These are phyloP conservation scores for Perca schrenkii DNA, from an alignment of 2,113 vertebrate species.

Conservation along the genomic window DNA sequence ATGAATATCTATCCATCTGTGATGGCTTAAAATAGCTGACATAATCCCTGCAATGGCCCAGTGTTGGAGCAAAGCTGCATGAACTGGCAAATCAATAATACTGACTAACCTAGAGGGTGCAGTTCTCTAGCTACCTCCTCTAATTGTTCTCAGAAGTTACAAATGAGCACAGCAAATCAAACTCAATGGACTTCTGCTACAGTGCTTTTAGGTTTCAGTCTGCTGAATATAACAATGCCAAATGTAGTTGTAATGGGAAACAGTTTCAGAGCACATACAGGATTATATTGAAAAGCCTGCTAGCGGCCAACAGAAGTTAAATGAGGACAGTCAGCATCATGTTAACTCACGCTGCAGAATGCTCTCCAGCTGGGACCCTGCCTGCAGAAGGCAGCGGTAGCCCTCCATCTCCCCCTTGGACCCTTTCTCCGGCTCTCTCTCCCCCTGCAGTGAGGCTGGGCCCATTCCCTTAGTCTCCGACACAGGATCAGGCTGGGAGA, in stretches of 20 bases:
- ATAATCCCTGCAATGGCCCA: conserved; percentile 70
- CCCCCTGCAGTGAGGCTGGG: conserved; percentile 77
- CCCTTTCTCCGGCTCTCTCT: conserved; percentile 66
- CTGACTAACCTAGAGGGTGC: neutral
- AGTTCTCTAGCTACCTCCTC: conserved; percentile 29
- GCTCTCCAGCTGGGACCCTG: conserved; percentile 85
- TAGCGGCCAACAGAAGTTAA: conserved; percentile 1
- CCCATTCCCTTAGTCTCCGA: conserved; percentile 76
- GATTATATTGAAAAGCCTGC: conserved; percentile 26
- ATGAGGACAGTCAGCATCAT: conserved; percentile 24
- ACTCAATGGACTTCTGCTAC: conserved; percentile 5
- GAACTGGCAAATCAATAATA: conserved; percentile 55
- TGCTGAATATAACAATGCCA: neutral
- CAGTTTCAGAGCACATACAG: neutral
- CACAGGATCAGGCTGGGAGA: conserved; percentile 45
- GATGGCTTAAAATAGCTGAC: conserved; percentile 64
- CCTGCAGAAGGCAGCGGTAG: conserved; percentile 88
- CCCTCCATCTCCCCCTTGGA: conserved; percentile 86
- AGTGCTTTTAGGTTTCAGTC: neutral
- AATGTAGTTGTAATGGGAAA: neutral
- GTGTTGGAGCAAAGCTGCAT: conserved; percentile 52
- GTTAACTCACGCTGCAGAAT: conserved; percentile 86
- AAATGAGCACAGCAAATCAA: conserved; percentile 11
- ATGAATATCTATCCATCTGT: conserved; percentile 61
- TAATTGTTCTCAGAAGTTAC: conserved; percentile 18